Percentiles rank a stretch among this genome's conserved stretches.
Evolutionary conservation across 2,797 vertebrate species (phyloP).

Genomic region (Otolemur crassicaudatus): DNA sequence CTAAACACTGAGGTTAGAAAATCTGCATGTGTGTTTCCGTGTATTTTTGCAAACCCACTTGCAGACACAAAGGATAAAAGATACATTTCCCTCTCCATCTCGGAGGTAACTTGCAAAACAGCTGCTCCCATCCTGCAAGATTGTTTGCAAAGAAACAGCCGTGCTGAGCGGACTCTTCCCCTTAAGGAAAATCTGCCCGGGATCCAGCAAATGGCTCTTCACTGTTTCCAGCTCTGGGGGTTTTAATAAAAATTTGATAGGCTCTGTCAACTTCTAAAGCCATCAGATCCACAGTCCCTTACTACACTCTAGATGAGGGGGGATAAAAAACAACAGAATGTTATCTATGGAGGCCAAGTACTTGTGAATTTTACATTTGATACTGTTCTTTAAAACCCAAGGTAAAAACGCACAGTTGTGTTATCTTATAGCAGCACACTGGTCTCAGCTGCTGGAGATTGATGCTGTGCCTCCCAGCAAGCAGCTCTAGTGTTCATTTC

Average conservation of each 20-base stretch:
- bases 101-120: constrained; percentile 62
- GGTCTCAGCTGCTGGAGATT: constrained; percentile 3
- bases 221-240: constrained; percentile 54
- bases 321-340: not conserved
- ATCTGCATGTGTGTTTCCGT: not conserved
- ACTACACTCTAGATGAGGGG: not conserved
- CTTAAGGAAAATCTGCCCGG: constrained; percentile 58
- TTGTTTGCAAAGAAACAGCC: constrained; percentile 48
- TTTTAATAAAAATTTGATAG: constrained; percentile 71
- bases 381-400: constrained; percentile 41
- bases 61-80: constrained; percentile 36
- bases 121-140: constrained; percentile 62
- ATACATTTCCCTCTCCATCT: constrained; percentile 46
- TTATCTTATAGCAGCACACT: constrained; percentile 6
- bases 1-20: not conserved
- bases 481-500: constrained; percentile 22
- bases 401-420: constrained; percentile 51
- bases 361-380: not conserved
- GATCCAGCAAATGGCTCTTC: constrained; percentile 50
- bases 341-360: constrained; percentile 13
- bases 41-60: constrained; percentile 11
- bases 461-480: constrained; percentile 47
- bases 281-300: constrained; percentile 17
- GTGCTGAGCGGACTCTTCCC: constrained; percentile 56
- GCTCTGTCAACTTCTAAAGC: constrained; percentile 57